Conservation (phyloP, 2,888 invertebrate genomes). For the Cabera pusaria region DNA sequence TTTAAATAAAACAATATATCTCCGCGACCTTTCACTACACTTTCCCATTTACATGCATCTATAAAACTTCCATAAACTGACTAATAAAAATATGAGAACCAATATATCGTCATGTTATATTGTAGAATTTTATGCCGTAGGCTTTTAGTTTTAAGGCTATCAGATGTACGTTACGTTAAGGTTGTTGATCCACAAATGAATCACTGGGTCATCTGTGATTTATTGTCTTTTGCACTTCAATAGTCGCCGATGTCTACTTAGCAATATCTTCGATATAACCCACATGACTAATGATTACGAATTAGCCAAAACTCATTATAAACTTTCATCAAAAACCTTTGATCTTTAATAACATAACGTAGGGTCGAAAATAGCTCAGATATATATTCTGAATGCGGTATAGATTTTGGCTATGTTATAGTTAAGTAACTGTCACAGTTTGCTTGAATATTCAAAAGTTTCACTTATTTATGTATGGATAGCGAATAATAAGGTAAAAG, state of each 20-base stretch:
- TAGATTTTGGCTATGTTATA: conserved; percentile 15
- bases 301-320: too few relatives aligned
- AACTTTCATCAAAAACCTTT: too few relatives aligned
- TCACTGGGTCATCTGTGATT: conserved; percentile 56
- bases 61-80: conserved; percentile 55
- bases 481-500: conserved; percentile 20
- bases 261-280: conserved; percentile 37
- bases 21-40: conserved; percentile 56
- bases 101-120: conserved; percentile 26
- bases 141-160: conserved; percentile 18
- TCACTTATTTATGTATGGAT: conserved; percentile 21
- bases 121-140: conserved; percentile 37
- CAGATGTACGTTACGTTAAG: conserved; percentile 12
- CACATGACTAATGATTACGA: too few relatives aligned
- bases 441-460: conserved; percentile 28
- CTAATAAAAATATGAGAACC: conserved; percentile 47
- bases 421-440: conserved; percentile 25
- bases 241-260: conserved; percentile 51
- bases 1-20: conserved; percentile 54
- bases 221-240: conserved; percentile 60
- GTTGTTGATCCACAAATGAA: conserved; percentile 54
- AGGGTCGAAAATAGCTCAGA: conserved; percentile 10
- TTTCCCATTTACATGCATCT: conserved; percentile 59
- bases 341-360: too few relatives aligned
- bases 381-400: conserved; percentile 1